phyloP scores from a whole-genome alignment of 2,888 invertebrate species.

The Rhamnusium bicolor region DNA sequence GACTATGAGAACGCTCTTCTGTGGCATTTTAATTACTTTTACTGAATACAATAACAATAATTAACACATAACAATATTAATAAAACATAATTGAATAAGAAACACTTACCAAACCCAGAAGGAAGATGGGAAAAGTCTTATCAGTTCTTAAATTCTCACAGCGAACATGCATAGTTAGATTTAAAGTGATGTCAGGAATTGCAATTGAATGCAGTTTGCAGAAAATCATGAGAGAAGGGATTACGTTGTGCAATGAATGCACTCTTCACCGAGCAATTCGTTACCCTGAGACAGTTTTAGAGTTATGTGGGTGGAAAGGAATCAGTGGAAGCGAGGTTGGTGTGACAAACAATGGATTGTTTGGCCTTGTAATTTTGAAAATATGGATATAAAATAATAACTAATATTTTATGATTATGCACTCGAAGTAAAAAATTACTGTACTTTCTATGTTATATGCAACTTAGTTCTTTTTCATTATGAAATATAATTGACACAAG shows the following conservation, averaged over 20 bases:
- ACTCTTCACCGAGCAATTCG: constrained; percentile 50
- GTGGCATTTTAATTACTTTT: background rate
- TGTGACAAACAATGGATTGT: constrained; percentile 16
- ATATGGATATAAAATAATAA: background rate
- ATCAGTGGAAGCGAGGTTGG: constrained; percentile 25
- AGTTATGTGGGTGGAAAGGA: constrained; percentile 50
- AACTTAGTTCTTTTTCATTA: no score
- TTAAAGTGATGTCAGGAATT: constrained; percentile 44
- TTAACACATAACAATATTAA: background rate
- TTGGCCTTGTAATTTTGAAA: constrained; percentile 7
- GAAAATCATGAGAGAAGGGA: constrained; percentile 56
- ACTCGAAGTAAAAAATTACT: background rate
- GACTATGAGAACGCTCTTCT: background rate
- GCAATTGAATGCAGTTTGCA: constrained; percentile 31
- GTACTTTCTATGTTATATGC: no score
- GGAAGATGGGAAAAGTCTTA: constrained; percentile 41
- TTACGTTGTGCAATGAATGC: constrained; percentile 54
- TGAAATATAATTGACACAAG: no score
- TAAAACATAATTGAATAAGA: background rate
- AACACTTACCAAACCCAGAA: constrained; percentile 45
- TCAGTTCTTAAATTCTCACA: constrained; percentile 47
- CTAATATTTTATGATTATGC: background rate
- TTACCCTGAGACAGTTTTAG: constrained; percentile 59
- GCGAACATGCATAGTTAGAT: constrained; percentile 41
- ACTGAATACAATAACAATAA: background rate